These are phyloP conservation scores for Cheirogaleus major DNA, from an alignment of 2,797 vertebrate genomes.

Conservation along the genomic window DNA sequence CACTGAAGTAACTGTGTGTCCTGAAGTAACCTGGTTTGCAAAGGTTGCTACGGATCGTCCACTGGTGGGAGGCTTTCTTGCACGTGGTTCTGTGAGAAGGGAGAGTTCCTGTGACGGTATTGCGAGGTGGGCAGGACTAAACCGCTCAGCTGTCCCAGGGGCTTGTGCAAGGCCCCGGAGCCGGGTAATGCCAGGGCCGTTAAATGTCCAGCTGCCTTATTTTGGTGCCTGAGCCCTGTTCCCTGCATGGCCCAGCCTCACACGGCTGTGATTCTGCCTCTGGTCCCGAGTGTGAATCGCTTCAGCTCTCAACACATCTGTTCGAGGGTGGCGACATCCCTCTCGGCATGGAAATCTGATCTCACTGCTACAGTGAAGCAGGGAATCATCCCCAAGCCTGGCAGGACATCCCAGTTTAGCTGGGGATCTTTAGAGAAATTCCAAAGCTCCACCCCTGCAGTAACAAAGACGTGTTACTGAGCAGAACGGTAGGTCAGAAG, in stretches of 20 bases:
- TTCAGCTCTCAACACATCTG: neutral
- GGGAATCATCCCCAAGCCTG: neutral
- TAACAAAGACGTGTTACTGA: neutral
- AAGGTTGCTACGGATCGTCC: fast-evolving
- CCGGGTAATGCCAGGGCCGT: neutral
- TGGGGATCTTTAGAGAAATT: neutral
- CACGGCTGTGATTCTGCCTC: neutral
- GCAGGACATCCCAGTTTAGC: no score
- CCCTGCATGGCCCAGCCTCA: neutral
- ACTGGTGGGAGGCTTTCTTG: neutral
- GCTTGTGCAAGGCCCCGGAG: no score
- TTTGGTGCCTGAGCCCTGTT: fast-evolving
- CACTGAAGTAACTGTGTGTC: fast-evolving
- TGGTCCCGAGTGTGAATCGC: neutral
- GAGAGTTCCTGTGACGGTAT: fast-evolving
- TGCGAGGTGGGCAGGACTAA: fast-evolving
- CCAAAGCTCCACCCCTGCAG: no score
- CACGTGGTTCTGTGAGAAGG: no score
- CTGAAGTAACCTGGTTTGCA: no score
- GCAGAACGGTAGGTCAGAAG: neutral
- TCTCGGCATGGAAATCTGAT: neutral
- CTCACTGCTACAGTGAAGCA: no score
- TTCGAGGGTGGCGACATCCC: fast-evolving
- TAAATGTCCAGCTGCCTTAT: neutral
- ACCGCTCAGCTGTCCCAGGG: fast-evolving